Base-by-base conservation (phyloP, 2,888 invertebrate genomes). In the Dioctria linearis region DNA sequence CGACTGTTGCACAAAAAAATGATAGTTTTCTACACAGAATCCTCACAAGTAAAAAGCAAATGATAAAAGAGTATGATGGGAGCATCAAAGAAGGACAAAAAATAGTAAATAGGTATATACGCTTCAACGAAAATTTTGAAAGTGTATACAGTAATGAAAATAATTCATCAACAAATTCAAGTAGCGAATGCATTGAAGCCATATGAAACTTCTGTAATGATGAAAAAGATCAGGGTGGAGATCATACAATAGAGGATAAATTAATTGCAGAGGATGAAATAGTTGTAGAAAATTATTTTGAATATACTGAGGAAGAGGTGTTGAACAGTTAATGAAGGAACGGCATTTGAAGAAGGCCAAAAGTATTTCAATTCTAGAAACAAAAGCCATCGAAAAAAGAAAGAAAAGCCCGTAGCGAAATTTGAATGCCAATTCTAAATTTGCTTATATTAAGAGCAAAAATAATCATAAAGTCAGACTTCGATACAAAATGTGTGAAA, bases 21-120 rank as follows among this genome's bases (percentile, higher is more conserved):
- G 51, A 69, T 11, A 39, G 51, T 11, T 69, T 69, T n/a, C 69
- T 69, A 4, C 69, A 49, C 3, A 69, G 51, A 37, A 69, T 69
- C 49, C 40, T 51, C 2, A 25, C 37, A 69, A 37, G 11, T 13
- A 51, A 25, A 25, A 69, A 51, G 11, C 11, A 51, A 51, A 54
- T 2, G 8, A 54, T n/a, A 54, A 11, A 25, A 25, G 25, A 25
- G 2, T 25, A 25, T 11, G 54, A 54, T 11, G 54, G 11, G 1
- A 54, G 54, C 54, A 54, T 46, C 46, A 46, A 46, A 46, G 46
- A 46, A 46, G 46, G 8, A 25, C 25, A 25, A 25, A 25, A 25
- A 25, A 25, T 25, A 25, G 25, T 25, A 25, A 25, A 25, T 1
- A n/a, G n/a, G n/a, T n/a, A 25, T n/a, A 11, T 11, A 42, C 2